Evolutionary conservation across 2,113 vertebrate genomes (phyloP).

Genomic region (Xiphophorus couchianus): DNA sequence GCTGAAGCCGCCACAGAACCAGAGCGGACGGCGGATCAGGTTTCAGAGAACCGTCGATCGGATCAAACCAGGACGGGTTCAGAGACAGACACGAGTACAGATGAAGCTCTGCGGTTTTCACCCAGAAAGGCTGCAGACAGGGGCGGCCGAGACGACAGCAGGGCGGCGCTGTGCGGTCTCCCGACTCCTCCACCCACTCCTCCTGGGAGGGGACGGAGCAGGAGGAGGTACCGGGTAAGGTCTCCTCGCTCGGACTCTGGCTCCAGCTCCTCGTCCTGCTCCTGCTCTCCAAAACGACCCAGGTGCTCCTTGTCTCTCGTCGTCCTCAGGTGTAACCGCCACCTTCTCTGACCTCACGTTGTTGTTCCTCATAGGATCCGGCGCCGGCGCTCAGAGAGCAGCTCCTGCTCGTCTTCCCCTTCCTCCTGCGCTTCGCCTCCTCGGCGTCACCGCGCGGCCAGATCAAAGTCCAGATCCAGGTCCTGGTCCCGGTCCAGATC

Average conservation of each 20-base stretch:
- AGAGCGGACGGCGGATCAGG: not conserved
- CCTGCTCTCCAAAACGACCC: constrained; percentile 85
- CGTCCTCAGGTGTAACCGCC: not conserved
- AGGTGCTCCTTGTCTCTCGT: constrained; percentile 66
- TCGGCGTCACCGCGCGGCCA: constrained; percentile 34
- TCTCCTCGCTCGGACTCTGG: constrained; percentile 83
- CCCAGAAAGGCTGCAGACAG: constrained; percentile 3
- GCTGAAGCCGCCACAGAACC: not conserved
- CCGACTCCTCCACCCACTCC: constrained; percentile 75
- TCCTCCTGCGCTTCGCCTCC: constrained; percentile 73
- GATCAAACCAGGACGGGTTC: constrained; percentile 5
- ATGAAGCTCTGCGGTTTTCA: constrained; percentile 2
- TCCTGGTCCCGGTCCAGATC: constrained; percentile 71
- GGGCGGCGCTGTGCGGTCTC: constrained; percentile 55
- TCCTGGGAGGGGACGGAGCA: constrained; percentile 57
- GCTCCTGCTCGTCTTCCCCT: constrained; percentile 74
- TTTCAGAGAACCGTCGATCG: not conserved
- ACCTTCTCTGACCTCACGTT: not conserved
- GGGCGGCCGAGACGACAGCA: not conserved
- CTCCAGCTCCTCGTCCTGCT: constrained; percentile 73
- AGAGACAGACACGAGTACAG: not conserved
- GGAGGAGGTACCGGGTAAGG: constrained; percentile 75
- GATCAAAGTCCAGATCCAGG: constrained; percentile 44
- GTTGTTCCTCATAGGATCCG: constrained; percentile 61
- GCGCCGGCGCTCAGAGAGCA: constrained; percentile 73